Evolutionary conservation across 2,113 vertebrate genomes (phyloP).

Genomic region (Lepus europaeus): DNA sequence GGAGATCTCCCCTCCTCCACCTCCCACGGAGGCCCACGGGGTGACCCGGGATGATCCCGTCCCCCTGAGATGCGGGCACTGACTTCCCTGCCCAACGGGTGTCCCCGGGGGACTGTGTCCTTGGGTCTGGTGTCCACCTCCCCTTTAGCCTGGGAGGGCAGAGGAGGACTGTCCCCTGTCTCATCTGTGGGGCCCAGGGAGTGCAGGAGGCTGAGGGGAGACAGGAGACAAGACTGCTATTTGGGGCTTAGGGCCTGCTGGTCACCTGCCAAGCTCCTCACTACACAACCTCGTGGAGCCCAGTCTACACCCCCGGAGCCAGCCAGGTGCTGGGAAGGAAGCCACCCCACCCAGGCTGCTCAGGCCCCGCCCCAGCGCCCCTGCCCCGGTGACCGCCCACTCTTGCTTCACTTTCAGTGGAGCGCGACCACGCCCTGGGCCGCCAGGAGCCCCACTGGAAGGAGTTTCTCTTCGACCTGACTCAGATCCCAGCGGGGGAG

Average conservation of each 20-base stretch:
- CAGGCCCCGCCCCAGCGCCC: background rate
- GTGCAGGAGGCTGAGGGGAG: accelerated
- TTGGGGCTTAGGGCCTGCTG: accelerated
- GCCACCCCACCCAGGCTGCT: accelerated
- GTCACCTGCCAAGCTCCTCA: background rate
- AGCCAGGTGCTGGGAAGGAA: background rate
- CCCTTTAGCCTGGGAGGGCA: background rate
- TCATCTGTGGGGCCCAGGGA: background rate
- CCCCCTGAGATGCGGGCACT: background rate
- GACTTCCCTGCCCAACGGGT: background rate
- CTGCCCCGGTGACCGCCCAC: accelerated
- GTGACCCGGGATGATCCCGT: background rate
- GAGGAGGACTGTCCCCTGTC: background rate
- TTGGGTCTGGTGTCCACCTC: background rate
- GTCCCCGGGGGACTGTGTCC: background rate
- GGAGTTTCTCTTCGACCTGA: conserved; percentile 96
- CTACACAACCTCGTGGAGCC: accelerated
- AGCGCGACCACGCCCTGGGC: conserved; percentile 92
- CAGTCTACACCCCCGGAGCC: background rate
- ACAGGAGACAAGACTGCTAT: background rate
- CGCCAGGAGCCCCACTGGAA: conserved; percentile 96
- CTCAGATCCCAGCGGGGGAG: conserved; percentile 94
- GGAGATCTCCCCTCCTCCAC: too few relatives aligned
- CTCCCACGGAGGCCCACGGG: too few relatives aligned
- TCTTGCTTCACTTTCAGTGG: conserved; percentile 88